Evolutionary conservation across 1,140 invertebrate genomes (phyloP).

Genomic region (Homalodisca vitripennis): DNA sequence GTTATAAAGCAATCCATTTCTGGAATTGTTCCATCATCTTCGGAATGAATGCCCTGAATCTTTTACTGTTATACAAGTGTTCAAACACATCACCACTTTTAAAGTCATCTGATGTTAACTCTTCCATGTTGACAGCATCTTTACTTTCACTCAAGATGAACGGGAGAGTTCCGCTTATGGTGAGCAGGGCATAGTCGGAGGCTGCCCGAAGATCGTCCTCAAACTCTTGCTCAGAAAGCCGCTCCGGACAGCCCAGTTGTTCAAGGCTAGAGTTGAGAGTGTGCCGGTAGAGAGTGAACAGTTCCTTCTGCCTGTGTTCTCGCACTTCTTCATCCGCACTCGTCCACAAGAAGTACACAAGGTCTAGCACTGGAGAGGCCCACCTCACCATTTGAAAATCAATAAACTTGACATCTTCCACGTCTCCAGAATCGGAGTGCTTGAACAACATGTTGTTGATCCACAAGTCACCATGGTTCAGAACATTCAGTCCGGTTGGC

Average conservation of each 20-base stretch:
- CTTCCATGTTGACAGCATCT: background rate
- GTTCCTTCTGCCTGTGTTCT: background rate
- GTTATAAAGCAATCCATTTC: too few species aligned
- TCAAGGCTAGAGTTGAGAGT: background rate
- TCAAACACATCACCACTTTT: too few species aligned
- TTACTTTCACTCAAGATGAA: background rate
- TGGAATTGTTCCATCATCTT: too few species aligned
- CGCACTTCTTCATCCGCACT: conserved; percentile 45
- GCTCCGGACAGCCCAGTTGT: background rate
- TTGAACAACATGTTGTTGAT: conserved; percentile 67
- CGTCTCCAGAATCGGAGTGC: conserved; percentile 51
- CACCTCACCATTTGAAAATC: conserved; percentile 61
- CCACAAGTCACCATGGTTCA: too few species aligned
- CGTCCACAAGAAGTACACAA: conserved; percentile 58
- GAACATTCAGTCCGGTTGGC: too few species aligned
- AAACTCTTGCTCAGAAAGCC: background rate
- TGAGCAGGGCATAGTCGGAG: background rate
- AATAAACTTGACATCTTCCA: conserved; percentile 56
- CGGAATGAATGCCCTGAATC: too few species aligned
- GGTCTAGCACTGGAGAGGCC: conserved; percentile 53
- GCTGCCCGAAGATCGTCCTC: background rate
- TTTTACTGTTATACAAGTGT: too few species aligned
- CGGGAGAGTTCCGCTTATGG: background rate
- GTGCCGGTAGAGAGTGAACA: background rate
- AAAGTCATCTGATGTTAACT: too few species aligned